These are phyloP conservation scores for Trachelus tabidus DNA, from an alignment of 2,888 invertebrate genomes.

Conservation along the genomic window DNA sequence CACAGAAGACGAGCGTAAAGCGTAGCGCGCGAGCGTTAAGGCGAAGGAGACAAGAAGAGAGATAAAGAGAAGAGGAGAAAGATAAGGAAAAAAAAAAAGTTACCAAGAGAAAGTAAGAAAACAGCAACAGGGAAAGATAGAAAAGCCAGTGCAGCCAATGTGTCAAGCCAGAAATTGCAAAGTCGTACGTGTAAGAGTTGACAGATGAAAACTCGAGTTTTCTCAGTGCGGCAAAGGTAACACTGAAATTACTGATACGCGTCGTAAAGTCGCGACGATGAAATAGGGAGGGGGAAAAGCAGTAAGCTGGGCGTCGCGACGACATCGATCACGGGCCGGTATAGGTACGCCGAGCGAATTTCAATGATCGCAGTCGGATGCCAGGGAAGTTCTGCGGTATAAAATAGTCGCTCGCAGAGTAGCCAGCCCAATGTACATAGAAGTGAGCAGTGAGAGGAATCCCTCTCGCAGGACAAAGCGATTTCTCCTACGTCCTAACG, in stretches of 20 bases:
- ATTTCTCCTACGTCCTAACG: constrained; percentile 46
- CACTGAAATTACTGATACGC: neutral
- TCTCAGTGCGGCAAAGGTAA: neutral
- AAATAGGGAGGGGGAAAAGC: neutral
- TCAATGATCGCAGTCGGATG: neutral
- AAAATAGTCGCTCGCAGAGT: neutral
- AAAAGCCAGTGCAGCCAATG: neutral
- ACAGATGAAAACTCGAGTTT: neutral
- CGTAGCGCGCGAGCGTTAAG: neutral
- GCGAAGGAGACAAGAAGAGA: neutral
- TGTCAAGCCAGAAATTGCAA: neutral
- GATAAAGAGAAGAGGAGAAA: no score
- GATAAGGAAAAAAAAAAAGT: no score
- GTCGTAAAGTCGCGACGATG: neutral
- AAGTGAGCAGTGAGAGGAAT: constrained; percentile 46
- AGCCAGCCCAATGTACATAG: neutral
- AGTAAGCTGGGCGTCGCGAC: neutral
- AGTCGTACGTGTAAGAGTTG: neutral
- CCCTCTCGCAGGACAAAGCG: constrained; percentile 48
- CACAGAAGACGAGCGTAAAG: neutral
- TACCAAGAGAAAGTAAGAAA: neutral
- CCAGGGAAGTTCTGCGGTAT: neutral
- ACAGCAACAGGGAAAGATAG: neutral
- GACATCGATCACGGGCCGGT: neutral
- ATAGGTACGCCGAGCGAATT: neutral